Percentiles rank a stretch among this genome's conserved stretches.
Evolutionary conservation across 1,140 invertebrate genomes (phyloP).

Genomic region (Pachyrhynchus sulphureomaculatus): DNA sequence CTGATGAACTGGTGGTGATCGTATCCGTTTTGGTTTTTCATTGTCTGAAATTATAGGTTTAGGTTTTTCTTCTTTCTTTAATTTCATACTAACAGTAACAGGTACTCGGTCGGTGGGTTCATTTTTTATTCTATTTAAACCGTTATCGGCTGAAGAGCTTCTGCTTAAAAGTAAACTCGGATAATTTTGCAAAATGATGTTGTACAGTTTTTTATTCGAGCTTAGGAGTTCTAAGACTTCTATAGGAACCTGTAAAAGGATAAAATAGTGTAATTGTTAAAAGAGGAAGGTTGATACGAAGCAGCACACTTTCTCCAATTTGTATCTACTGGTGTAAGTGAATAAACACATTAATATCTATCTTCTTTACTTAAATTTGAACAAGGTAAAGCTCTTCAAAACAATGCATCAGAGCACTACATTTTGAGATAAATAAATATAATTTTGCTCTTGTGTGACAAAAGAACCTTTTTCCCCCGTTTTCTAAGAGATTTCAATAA

Average conservation of each 20-base stretch:
- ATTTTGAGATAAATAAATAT: too few species aligned
- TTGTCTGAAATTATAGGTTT: slow-evolving; percentile 1
- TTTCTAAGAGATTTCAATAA: too few species aligned
- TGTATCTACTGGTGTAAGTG: too few species aligned
- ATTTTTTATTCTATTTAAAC: slow-evolving; percentile 53
- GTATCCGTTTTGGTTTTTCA: background rate
- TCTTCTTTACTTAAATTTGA: too few species aligned
- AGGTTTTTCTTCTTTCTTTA: slow-evolving; percentile 51
- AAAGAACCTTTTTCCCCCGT: too few species aligned
- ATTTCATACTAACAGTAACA: slow-evolving; percentile 63
- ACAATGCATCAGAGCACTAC: too few species aligned
- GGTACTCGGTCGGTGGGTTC: slow-evolving; percentile 52
- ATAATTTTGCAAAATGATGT: slow-evolving; percentile 71
- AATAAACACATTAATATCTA: too few species aligned
- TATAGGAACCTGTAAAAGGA: slow-evolving; percentile 60
- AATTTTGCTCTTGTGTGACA: too few species aligned
- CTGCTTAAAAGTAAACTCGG: slow-evolving; percentile 65
- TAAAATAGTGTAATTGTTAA: background rate
- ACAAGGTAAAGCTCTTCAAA: too few species aligned
- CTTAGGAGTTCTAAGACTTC: slow-evolving; percentile 66
- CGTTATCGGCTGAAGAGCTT: slow-evolving; percentile 63
- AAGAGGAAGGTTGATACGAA: background rate
- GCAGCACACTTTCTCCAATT: background rate
- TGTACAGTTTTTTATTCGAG: slow-evolving; percentile 66
- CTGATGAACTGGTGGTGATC: slow-evolving; percentile 31